Conservation (phyloP, 2,888 invertebrate genomes). For the Toxonevra muliebris region DNA sequence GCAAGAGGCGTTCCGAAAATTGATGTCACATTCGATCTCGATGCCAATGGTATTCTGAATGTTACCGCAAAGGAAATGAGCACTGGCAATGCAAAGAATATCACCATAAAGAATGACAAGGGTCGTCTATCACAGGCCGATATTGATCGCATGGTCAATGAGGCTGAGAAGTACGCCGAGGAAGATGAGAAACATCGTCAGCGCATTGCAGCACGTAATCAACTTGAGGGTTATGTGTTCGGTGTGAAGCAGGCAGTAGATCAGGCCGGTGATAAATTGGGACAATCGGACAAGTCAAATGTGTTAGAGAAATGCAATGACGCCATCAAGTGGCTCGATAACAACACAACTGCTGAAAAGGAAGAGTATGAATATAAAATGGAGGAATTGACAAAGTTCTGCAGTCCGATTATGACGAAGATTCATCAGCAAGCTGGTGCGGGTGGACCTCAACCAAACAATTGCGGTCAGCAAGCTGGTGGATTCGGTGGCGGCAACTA, state of each 20-base stretch:
- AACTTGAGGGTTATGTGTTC: slow-evolving; percentile 76
- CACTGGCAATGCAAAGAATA: slow-evolving; percentile 75
- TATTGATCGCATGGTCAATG: slow-evolving; percentile 79
- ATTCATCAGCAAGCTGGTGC: slow-evolving; percentile 67
- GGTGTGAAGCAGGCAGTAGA: slow-evolving; percentile 76
- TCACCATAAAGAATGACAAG: slow-evolving; percentile 83
- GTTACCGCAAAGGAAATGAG: slow-evolving; percentile 80
- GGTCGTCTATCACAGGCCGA: slow-evolving; percentile 81
- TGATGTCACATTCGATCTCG: slow-evolving; percentile 82
- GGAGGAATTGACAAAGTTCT: slow-evolving; percentile 59
- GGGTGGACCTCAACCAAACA: slow-evolving; percentile 55
- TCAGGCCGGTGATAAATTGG: slow-evolving; percentile 72
- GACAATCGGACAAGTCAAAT: slow-evolving; percentile 75
- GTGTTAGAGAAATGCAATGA: slow-evolving; percentile 72
- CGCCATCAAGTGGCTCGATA: slow-evolving; percentile 79
- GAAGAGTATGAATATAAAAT: slow-evolving; percentile 74
- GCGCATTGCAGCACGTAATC: slow-evolving; percentile 75
- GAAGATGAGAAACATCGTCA: slow-evolving; percentile 78
- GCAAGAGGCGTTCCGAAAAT: slow-evolving; percentile 86
- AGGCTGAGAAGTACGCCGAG: slow-evolving; percentile 76
- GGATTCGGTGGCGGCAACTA: slow-evolving; percentile 70
- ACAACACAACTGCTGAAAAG: slow-evolving; percentile 78
- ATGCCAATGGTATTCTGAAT: slow-evolving; percentile 93
- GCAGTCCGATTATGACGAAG: slow-evolving; percentile 67
- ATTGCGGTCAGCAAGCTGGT: slow-evolving; percentile 69